Percentiles rank a stretch among this genome's conserved stretches.
Conservation (phyloP, 2,113 vertebrate species). For the Dicaeum eximium region DNA sequence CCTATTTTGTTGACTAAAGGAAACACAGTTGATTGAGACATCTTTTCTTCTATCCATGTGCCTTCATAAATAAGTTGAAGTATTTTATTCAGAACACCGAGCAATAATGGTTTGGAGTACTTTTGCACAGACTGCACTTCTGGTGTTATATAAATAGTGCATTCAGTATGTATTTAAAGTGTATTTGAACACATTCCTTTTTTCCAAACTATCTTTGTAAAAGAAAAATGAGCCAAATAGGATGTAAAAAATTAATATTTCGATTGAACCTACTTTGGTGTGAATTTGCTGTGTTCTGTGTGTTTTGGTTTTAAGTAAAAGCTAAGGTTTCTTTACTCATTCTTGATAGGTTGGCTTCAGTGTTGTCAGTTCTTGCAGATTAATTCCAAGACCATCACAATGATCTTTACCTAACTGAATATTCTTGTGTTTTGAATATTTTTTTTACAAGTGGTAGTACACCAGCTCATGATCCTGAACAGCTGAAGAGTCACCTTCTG, state of each 20-base stretch:
- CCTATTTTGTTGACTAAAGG: slow-evolving; percentile 51
- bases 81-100: slow-evolving; percentile 25
- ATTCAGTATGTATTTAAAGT: neutral
- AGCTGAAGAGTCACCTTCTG: slow-evolving; percentile 89
- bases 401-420: slow-evolving; percentile 60
- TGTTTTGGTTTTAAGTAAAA: slow-evolving; percentile 59
- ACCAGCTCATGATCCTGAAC: slow-evolving; percentile 82
- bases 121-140: slow-evolving; percentile 43
- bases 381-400: slow-evolving; percentile 51
- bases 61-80: slow-evolving; percentile 52
- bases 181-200: neutral
- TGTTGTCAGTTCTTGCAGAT: slow-evolving; percentile 51
- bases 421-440: slow-evolving; percentile 65
- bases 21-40: neutral
- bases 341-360: slow-evolving; percentile 45
- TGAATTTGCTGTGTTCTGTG: slow-evolving; percentile 47
- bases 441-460: slow-evolving; percentile 75
- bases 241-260: slow-evolving; percentile 51
- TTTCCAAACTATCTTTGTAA: slow-evolving; percentile 8
- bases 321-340: slow-evolving; percentile 32
- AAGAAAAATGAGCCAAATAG: slow-evolving; percentile 72
- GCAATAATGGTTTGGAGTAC: neutral
- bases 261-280: slow-evolving; percentile 12
- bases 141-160: neutral
- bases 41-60: slow-evolving; percentile 56